Evolutionary conservation across 2,888 invertebrate species (phyloP).

Genomic region (Flexamia atlantica): DNA sequence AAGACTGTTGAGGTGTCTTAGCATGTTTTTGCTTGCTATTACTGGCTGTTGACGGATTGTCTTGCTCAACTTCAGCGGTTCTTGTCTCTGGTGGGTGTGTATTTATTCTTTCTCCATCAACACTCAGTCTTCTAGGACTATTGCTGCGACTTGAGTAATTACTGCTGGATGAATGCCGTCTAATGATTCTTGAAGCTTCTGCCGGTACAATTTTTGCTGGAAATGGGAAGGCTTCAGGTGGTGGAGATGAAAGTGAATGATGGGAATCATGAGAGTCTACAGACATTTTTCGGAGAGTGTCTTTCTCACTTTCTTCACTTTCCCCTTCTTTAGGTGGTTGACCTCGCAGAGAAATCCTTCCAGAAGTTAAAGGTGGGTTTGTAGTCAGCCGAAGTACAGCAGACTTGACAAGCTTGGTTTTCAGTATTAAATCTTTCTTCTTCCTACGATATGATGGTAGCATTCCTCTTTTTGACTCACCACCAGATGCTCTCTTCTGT

Average conservation of each 20-base stretch:
- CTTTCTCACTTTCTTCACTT: slow-evolving; percentile 42
- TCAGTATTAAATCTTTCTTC: slow-evolving; percentile 76
- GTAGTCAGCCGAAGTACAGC: slow-evolving; percentile 76
- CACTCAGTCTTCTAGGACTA: slow-evolving; percentile 67
- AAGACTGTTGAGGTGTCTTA: slow-evolving; percentile 1
- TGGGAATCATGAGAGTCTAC: slow-evolving; percentile 68
- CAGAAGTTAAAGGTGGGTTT: slow-evolving; percentile 58
- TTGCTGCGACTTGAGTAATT: slow-evolving; percentile 69
- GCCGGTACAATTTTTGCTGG: slow-evolving; percentile 76
- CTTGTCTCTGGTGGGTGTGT: background rate
- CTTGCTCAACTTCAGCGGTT: background rate
- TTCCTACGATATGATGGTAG: slow-evolving; percentile 69
- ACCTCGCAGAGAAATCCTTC: slow-evolving; percentile 58
- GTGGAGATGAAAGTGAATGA: slow-evolving; percentile 65
- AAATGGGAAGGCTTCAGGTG: slow-evolving; percentile 72
- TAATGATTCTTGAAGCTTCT: slow-evolving; percentile 88
- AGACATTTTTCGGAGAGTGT: slow-evolving; percentile 65
- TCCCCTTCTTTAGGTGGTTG: slow-evolving; percentile 37
- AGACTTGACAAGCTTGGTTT: slow-evolving; percentile 81
- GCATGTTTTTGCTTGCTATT: slow-evolving; percentile 14
- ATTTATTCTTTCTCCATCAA: slow-evolving; percentile 57
- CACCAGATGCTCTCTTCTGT: slow-evolving; percentile 72
- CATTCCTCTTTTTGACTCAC: slow-evolving; percentile 64
- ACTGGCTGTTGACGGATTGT: background rate
- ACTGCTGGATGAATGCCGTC: slow-evolving; percentile 88